phyloP scores from a whole-genome alignment of 2,113 vertebrate species.

The Oreochromis aureus region DNA sequence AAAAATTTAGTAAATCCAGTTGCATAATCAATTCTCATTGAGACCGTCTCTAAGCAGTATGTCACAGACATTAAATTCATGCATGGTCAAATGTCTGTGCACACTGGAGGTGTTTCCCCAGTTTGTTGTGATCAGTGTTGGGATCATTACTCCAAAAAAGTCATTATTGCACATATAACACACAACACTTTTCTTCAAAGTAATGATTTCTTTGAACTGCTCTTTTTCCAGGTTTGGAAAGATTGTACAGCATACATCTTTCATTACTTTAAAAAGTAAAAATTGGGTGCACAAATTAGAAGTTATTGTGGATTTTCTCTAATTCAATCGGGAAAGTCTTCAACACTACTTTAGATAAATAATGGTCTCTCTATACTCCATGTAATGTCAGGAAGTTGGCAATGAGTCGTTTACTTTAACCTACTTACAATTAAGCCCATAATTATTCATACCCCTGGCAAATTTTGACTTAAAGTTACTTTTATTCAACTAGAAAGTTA shows the following conservation, averaged over 20 bases:
- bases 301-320: rapidly evolving
- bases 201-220: neutral
- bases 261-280: neutral
- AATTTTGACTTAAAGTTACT: no score
- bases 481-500: no score
- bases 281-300: neutral
- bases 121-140: neutral
- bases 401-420: no score
- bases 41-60: neutral
- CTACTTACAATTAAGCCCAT: no score
- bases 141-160: neutral
- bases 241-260: neutral
- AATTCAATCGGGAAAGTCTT: neutral
- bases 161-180: neutral
- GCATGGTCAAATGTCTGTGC: neutral
- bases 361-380: neutral
- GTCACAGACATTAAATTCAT: neutral
- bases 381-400: no score
- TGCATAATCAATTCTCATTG: rapidly evolving
- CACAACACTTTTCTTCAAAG: neutral
- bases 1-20: neutral
- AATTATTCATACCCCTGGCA: no score
- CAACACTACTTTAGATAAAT: neutral
- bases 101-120: neutral
- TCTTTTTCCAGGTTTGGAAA: neutral